Evolutionary conservation across 2,797 vertebrate genomes (phyloP).

Genomic region (Tragelaphus eurycerus): DNA sequence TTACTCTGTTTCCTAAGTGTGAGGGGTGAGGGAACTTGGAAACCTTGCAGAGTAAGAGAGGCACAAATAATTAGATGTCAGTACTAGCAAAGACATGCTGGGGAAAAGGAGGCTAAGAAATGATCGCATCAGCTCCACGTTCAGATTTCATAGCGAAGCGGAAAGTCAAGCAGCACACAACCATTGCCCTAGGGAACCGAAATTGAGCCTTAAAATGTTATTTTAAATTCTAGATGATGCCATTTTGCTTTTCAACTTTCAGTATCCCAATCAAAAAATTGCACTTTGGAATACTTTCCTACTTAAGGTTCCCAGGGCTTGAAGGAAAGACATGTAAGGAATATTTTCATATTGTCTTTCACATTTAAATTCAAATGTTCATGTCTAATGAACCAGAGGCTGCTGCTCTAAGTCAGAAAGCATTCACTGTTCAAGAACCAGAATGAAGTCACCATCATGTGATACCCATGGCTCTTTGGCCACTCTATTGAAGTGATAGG

Average conservation of each 20-base stretch:
- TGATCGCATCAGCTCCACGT: not conserved
- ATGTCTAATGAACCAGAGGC: not conserved
- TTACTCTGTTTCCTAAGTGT: not conserved
- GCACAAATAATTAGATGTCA: not conserved
- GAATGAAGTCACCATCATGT: not conserved
- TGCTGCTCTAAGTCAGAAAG: not conserved
- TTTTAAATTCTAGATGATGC: constrained; percentile 6
- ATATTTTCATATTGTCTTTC: constrained; percentile 75
- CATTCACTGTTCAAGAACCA: not conserved
- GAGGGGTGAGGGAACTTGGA: not conserved
- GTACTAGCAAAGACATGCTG: not conserved
- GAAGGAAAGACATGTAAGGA: constrained; percentile 51
- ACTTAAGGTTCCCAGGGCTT: constrained; percentile 61
- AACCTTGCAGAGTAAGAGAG: not conserved
- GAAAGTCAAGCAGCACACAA: not conserved
- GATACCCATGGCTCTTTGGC: not conserved
- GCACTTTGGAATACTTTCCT: constrained; percentile 44
- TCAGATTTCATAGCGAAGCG: not conserved
- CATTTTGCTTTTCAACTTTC: not conserved
- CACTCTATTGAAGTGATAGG: not conserved
- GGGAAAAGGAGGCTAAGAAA: not conserved
- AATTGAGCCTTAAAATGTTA: not conserved
- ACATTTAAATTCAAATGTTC: constrained; percentile 58
- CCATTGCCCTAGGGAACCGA: not conserved
- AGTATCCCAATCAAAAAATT: not conserved